These are phyloP conservation scores for Trichomalopsis sarcophagae DNA, from an alignment of 1,140 invertebrate genomes.

Conservation along the genomic window DNA sequence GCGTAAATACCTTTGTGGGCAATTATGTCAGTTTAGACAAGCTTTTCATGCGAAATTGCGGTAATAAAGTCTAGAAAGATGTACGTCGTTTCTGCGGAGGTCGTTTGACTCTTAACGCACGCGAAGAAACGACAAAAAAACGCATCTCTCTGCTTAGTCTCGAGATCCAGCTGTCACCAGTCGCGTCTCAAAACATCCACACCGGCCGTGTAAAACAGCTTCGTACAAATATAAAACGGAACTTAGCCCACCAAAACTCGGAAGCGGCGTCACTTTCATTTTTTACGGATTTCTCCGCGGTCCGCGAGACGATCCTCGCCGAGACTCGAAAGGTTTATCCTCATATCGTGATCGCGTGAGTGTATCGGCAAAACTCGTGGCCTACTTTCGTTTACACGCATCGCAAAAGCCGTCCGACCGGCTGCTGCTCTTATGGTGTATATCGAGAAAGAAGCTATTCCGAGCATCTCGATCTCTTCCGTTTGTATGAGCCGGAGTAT, in stretches of 20 bases:
- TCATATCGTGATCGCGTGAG: not conserved
- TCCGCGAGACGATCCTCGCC: not conserved
- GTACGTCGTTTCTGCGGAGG: no score
- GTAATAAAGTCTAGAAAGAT: no score
- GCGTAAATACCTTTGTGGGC: not conserved
- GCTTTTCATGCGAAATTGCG: not conserved
- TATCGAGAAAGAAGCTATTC: not conserved
- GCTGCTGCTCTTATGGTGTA: not conserved
- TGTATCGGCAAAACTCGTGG: not conserved
- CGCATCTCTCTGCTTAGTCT: no score
- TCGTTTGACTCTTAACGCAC: no score
- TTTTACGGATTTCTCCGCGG: not conserved
- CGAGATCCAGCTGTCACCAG: no score
- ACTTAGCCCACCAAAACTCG: not conserved
- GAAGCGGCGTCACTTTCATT: not conserved
- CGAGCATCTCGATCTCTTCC: slow-evolving; percentile 35
- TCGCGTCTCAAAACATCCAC: no score
- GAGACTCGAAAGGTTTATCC: not conserved
- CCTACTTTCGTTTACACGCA: slow-evolving; percentile 23
- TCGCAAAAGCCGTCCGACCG: slow-evolving; percentile 2
- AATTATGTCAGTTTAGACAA: not conserved
- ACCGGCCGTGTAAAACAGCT: no score
- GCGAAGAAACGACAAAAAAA: no score
- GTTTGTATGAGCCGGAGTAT: not conserved
- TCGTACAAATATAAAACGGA: not conserved